Conservation (phyloP, 2,113 vertebrate species). For the Diadophis punctatus region DNA sequence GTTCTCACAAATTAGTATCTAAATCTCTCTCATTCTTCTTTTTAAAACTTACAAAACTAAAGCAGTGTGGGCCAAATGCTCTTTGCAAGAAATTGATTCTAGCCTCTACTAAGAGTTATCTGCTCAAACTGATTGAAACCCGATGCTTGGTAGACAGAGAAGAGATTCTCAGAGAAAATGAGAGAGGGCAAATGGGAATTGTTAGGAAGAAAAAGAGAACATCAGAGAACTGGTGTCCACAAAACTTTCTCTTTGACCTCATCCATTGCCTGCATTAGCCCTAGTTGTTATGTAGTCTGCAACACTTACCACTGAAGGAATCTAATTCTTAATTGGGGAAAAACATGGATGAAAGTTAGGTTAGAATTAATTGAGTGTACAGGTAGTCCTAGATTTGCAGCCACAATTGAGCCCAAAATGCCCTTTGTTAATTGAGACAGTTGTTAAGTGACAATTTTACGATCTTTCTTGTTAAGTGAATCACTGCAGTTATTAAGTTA, state of each 20-base stretch:
- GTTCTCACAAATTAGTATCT: background rate
- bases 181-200: background rate
- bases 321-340: background rate
- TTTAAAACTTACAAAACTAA: background rate
- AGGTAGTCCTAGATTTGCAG: rapidly evolving
- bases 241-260: background rate
- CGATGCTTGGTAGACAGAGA: background rate
- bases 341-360: background rate
- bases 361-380: background rate
- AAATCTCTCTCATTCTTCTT: background rate
- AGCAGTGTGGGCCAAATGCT: background rate
- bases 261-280: background rate
- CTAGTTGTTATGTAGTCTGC: background rate
- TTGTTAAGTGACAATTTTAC: background rate
- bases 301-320: background rate
- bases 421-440: background rate
- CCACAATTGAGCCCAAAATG: background rate
- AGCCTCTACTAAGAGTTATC: background rate
- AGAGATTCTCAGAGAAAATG: background rate
- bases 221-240: background rate
- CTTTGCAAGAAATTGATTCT: background rate
- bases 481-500: background rate
- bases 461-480: background rate
- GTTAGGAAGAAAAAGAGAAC: background rate
- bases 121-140: background rate